phyloP scores from a whole-genome alignment of 2,888 invertebrate genomes.

The Chymomyza caudatula region DNA sequence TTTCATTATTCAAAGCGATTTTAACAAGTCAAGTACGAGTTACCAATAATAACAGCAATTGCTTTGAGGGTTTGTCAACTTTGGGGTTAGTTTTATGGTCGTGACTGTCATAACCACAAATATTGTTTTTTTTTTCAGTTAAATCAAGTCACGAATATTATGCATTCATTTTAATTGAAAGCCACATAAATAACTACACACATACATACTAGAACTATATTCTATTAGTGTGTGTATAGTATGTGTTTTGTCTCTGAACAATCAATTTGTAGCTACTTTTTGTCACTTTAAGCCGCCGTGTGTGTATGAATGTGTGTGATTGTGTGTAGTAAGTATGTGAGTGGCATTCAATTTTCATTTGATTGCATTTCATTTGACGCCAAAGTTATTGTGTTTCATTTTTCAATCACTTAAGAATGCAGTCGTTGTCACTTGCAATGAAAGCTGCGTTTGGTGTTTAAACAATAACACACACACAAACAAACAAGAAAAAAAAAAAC shows the following conservation, averaged over 20 bases:
- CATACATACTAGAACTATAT: background rate
- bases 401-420: slow-evolving; percentile 66
- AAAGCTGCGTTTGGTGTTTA: slow-evolving; percentile 46
- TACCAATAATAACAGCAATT: background rate
- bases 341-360: slow-evolving; percentile 30
- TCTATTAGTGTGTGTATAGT: background rate
- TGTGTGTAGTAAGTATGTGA: slow-evolving; percentile 6
- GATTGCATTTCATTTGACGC: slow-evolving; percentile 18
- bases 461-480: background rate
- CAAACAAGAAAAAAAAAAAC: background rate
- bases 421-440: slow-evolving; percentile 54
- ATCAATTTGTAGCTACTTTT: slow-evolving; percentile 3
- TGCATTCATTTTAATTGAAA: slow-evolving; percentile 15
- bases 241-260: background rate
- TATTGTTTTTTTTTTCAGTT: background rate
- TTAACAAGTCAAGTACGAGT: background rate
- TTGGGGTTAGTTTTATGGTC: background rate
- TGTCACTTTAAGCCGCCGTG: slow-evolving; percentile 24
- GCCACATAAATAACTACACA: background rate
- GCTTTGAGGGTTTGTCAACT: background rate
- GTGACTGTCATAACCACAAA: background rate
- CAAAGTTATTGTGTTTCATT: slow-evolving; percentile 36
- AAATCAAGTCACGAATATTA: slow-evolving; percentile 12
- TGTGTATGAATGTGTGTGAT: no score
- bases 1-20: no score